A percentile compares a stretch with the other conserved stretches of the same genome.
Conservation (phyloP, 2,888 invertebrate genomes). For the Oscheius sp. region DNA sequence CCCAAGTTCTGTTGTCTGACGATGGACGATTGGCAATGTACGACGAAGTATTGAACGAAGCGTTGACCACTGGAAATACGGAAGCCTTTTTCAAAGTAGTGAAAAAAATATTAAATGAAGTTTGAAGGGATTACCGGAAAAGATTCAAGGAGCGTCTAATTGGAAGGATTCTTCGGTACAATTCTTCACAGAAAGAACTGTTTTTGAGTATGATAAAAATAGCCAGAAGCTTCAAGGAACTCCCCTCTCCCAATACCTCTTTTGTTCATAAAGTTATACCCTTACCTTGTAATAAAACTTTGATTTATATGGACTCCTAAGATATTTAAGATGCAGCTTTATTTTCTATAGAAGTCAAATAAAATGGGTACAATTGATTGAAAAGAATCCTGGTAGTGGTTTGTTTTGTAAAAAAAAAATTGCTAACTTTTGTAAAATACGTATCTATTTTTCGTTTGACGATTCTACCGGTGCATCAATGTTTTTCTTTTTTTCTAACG, state of each 20-base stretch:
- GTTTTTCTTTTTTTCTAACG: no score
- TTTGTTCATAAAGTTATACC: neutral
- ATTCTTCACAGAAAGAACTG: constrained; percentile 2
- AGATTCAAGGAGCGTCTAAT: neutral
- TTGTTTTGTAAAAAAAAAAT: no score
- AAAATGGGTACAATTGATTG: no score
- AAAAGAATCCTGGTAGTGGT: no score
- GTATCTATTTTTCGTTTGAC: no score
- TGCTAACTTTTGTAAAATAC: no score
- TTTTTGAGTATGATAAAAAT: constrained; percentile 2
- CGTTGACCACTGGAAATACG: neutral
- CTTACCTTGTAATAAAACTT: no score
- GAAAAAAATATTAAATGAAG: neutral
- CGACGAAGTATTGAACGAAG: constrained; percentile 4
- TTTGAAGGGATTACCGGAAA: constrained; percentile 9
- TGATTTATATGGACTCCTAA: no score
- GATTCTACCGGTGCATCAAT: no score
- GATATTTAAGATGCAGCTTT: no score
- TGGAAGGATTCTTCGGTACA: neutral
- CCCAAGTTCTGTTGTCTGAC: neutral
- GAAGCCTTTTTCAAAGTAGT: neutral
- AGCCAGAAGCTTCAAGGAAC: neutral
- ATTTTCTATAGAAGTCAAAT: no score
- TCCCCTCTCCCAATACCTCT: neutral
- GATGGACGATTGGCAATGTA: constrained; percentile 7